Evolutionary conservation across 1,140 invertebrate genomes (phyloP).

Genomic region (Philopotamus ludificatus): DNA sequence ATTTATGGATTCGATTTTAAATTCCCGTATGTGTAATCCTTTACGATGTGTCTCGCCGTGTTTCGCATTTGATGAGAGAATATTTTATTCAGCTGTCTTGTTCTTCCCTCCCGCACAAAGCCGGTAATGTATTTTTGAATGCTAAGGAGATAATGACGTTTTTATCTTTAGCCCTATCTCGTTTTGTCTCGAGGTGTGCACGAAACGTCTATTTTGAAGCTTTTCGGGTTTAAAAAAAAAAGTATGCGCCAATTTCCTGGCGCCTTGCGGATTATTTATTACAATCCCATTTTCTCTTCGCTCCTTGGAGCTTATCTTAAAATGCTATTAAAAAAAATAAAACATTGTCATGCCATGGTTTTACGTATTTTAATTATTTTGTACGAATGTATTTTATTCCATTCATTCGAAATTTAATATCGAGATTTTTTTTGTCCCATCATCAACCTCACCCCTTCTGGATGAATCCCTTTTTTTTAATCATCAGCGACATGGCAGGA

Average conservation of each 20-base stretch:
- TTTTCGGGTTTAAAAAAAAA: constrained; percentile 11
- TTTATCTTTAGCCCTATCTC: constrained; percentile 9
- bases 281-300: constrained; percentile 20
- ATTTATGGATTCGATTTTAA: too few species aligned
- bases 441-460: background rate
- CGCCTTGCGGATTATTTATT: constrained; percentile 28
- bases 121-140: background rate
- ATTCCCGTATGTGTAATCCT: too few species aligned
- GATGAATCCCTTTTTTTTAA: constrained; percentile 16
- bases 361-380: background rate
- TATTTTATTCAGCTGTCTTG: too few species aligned
- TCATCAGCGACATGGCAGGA: constrained; percentile 22
- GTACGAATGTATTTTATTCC: too few species aligned
- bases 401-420: too few species aligned
- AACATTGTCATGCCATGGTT: constrained; percentile 7
- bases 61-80: too few species aligned
- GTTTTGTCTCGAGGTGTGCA: constrained; percentile 1
- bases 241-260: constrained; percentile 8
- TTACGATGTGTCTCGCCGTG: too few species aligned
- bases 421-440: background rate
- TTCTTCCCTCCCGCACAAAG: too few species aligned
- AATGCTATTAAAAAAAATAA: too few species aligned
- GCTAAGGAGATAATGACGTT: background rate
- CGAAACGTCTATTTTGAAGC: constrained; percentile 9
- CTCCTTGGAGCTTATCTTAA: constrained; percentile 19